A percentile compares a stretch with the other conserved stretches of the same genome.
Conservation (phyloP, 2,797 vertebrate genomes). For the Mus caroli region DNA sequence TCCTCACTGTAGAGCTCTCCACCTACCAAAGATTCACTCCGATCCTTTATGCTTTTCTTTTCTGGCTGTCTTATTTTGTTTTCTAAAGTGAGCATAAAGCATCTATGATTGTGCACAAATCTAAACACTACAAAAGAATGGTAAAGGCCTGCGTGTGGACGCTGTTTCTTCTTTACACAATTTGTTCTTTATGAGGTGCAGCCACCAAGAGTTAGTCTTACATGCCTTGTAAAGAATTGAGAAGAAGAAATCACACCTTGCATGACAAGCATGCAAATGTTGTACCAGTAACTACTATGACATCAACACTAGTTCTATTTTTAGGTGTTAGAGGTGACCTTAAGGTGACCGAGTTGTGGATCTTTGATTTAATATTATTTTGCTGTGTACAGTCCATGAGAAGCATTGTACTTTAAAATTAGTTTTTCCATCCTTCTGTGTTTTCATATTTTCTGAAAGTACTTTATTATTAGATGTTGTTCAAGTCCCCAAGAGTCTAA, state of each 20-base stretch:
- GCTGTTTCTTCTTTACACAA: not conserved
- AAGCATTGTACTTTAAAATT: not conserved
- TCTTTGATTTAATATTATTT: conserved; percentile 3
- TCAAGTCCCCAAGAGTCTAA: not conserved
- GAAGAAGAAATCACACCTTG: not conserved
- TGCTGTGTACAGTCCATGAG: not conserved
- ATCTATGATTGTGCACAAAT: not conserved
- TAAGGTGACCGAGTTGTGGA: not conserved
- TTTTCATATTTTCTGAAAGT: conserved; percentile 41
- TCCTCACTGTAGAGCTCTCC: not conserved
- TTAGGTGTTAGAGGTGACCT: not conserved
- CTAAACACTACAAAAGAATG: not conserved
- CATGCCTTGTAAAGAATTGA: not conserved
- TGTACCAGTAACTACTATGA: not conserved
- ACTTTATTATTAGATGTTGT: not conserved
- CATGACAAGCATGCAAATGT: not conserved
- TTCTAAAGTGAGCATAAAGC: not conserved
- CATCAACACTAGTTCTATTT: not conserved
- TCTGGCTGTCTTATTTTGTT: not conserved
- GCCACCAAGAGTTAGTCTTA: not conserved
- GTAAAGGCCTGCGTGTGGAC: not conserved
- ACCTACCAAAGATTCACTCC: not conserved
- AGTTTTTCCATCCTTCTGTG: not conserved
- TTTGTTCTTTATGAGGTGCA: not conserved
- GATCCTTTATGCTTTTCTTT: not conserved